A percentile compares a stretch with the other conserved stretches of the same genome.
These are phyloP conservation scores for Sebastes miniatus DNA, from an alignment of 2,797 vertebrate genomes.

Conservation along the genomic window DNA sequence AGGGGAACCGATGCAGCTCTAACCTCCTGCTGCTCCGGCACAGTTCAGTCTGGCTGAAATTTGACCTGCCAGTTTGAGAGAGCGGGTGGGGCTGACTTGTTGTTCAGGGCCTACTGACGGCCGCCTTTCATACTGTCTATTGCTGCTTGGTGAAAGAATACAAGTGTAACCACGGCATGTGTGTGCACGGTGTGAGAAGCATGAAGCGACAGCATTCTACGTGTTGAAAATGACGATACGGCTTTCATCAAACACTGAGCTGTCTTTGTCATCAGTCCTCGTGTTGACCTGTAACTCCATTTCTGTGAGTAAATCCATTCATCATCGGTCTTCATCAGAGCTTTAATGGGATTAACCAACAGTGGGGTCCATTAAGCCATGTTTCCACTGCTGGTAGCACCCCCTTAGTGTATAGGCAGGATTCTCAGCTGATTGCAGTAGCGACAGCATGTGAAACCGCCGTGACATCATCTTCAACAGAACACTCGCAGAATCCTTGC, in stretches of 20 bases:
- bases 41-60: background rate
- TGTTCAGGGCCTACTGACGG: background rate
- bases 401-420: too few relatives aligned
- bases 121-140: background rate
- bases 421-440: too few relatives aligned
- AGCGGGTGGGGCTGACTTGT: background rate
- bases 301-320: background rate
- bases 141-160: background rate
- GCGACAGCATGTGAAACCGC: too few relatives aligned
- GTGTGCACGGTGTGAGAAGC: background rate
- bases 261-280: background rate
- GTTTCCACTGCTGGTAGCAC: too few relatives aligned
- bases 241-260: background rate
- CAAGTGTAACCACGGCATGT: background rate
- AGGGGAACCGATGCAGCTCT: background rate
- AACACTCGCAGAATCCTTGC: too few relatives aligned
- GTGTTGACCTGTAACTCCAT: background rate
- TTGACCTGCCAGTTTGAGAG: background rate
- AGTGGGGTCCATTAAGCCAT: rapidly evolving
- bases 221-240: background rate
- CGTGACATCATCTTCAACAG: too few relatives aligned
- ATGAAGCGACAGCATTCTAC: background rate
- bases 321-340: background rate
- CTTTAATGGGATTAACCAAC: too few relatives aligned
- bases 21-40: background rate